Conservation (phyloP, 30 jellyfish, hydroid and myxozoan species). For the Calvadosia cruxmelitensis region DNA sequence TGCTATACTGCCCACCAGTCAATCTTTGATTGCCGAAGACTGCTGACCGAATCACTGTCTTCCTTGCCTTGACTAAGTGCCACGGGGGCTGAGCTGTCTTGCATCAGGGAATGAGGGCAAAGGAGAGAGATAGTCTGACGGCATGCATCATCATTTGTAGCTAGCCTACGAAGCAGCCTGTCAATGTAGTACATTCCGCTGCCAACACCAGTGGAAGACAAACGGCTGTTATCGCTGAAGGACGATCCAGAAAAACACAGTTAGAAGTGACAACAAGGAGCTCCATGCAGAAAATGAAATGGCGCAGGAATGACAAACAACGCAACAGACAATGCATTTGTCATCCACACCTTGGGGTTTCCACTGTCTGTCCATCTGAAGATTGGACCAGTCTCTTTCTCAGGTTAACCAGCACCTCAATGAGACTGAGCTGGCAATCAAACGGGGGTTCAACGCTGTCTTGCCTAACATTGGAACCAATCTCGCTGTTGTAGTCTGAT, state of each 20-base stretch:
- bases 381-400: background rate
- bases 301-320: too few species aligned
- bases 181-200: conserved; percentile 7
- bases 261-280: conserved; percentile 6
- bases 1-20: too few species aligned
- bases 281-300: too few species aligned
- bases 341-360: background rate
- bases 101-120: conserved; percentile 2
- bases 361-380: conserved; percentile 9
- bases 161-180: conserved; percentile 1
- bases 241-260: background rate
- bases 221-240: background rate
- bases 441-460: too few species aligned
- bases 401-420: background rate
- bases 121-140: background rate
- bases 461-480: too few species aligned
- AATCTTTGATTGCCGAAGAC: too few species aligned
- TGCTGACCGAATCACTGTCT: too few species aligned
- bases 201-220: too few species aligned
- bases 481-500: too few species aligned
- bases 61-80: conserved; percentile 1
- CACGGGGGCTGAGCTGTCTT: background rate
- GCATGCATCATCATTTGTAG: background rate
- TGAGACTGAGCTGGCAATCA: too few species aligned
- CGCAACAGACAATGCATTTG: conserved; percentile 2